These are phyloP conservation scores for Butastur rufipennis DNA, from an alignment of 2,113 vertebrate genomes.

Conservation along the genomic window DNA sequence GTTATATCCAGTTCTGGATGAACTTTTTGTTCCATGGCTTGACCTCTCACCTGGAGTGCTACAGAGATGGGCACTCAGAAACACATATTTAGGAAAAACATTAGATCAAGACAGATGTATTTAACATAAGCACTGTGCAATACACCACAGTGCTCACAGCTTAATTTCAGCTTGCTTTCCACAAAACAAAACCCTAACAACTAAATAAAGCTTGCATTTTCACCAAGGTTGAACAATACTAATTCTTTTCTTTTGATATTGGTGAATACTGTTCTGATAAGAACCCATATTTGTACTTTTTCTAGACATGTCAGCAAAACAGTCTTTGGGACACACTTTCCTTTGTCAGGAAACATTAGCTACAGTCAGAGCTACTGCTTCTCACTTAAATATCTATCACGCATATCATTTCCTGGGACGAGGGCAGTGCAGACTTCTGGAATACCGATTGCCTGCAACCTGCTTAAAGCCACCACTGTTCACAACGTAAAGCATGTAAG, in stretches of 20 bases:
- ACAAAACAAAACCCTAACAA: neutral
- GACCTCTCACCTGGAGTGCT: neutral
- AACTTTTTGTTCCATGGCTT: neutral
- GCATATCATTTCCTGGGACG: neutral
- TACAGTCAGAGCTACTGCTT: neutral
- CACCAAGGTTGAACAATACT: neutral
- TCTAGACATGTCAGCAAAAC: neutral
- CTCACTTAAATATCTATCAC: neutral
- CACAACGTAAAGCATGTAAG: neutral
- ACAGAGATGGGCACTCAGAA: slow-evolving; percentile 4
- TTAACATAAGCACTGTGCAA: neutral
- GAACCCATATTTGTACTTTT: neutral
- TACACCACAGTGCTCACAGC: neutral
- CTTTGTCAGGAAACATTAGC: neutral
- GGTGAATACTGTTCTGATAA: neutral
- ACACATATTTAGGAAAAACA: neutral
- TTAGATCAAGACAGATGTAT: neutral
- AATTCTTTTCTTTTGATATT: neutral
- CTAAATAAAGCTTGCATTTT: neutral
- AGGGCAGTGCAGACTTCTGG: neutral
- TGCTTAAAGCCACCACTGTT: neutral
- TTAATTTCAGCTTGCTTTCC: neutral
- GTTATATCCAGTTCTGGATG: slow-evolving; percentile 7
- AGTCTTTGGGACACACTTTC: neutral
- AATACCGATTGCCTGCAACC: neutral